Conservation (phyloP, 1,140 invertebrate species). For the Eriosoma lanigerum region DNA sequence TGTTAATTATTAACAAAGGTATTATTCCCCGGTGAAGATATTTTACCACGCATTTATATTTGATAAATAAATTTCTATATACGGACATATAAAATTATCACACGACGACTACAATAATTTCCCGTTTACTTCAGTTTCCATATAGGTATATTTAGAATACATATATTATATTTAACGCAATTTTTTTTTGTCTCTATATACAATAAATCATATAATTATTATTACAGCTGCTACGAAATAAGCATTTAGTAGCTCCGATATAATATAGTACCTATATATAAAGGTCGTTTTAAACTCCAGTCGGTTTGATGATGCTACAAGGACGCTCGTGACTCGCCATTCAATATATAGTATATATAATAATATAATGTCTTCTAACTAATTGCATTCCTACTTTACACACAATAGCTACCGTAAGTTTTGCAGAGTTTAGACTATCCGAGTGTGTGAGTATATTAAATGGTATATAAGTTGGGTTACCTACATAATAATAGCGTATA, state of each 20-base stretch:
- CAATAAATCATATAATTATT: not conserved
- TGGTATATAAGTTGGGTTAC: no score
- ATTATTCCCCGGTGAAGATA: no score
- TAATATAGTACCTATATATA: not conserved
- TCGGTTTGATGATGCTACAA: not conserved
- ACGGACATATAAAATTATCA: not conserved
- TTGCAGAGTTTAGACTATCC: no score
- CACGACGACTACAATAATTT: not conserved
- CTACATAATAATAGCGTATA: no score
- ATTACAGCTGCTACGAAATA: not conserved
- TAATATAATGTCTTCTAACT: not conserved
- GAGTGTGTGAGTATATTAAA: not conserved
- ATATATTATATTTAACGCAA: no score
- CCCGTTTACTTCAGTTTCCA: not conserved
- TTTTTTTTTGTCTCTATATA: not conserved
- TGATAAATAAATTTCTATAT: no score
- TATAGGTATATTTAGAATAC: not conserved
- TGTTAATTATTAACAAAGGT: no score
- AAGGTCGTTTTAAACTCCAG: not conserved
- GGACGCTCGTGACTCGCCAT: slow-evolving; percentile 12
- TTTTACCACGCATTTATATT: no score
- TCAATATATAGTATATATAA: not conserved
- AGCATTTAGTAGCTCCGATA: slow-evolving; percentile 8
- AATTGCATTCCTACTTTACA: slow-evolving; percentile 40
- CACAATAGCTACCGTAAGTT: slow-evolving; percentile 13